phyloP scores from a whole-genome alignment of 2,888 invertebrate species.

The Eupithecia centaureata region DNA sequence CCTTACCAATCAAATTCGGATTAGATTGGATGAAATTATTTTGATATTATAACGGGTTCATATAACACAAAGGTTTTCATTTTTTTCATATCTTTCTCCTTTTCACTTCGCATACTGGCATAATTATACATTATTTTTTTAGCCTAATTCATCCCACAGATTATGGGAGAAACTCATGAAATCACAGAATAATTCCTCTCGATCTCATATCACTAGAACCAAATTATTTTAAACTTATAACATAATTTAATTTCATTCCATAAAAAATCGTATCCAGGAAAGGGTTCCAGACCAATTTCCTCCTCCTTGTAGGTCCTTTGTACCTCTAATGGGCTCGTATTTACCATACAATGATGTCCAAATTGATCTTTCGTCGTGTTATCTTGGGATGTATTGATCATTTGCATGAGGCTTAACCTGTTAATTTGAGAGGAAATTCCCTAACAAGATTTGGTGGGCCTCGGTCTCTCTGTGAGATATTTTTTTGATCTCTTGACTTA shows the following conservation, averaged over 20 bases:
- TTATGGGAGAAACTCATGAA: background rate
- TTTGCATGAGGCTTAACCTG: conserved; percentile 52
- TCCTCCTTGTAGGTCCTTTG: conserved; percentile 51
- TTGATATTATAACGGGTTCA: too few species aligned
- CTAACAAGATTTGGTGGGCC: conserved; percentile 15
- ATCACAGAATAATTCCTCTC: background rate
- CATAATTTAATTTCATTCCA: background rate
- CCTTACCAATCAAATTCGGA: too few species aligned
- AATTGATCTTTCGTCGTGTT: conserved; percentile 50
- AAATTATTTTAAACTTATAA: background rate
- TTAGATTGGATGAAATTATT: too few species aligned
- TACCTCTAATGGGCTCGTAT: conserved; percentile 53
- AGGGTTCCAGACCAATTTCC: conserved; percentile 59
- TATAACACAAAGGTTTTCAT: too few species aligned
- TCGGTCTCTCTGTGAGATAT: background rate
- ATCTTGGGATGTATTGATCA: conserved; percentile 51
- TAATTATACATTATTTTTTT: too few species aligned
- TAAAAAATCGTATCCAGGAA: conserved; percentile 50
- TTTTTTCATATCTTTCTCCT: too few species aligned
- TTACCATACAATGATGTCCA: conserved; percentile 62
- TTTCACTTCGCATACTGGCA: too few species aligned
- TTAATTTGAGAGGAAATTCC: conserved; percentile 42
- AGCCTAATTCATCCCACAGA: background rate
- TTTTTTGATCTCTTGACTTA: too few species aligned
- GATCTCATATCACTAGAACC: background rate